Base-by-base conservation (phyloP, 2,888 invertebrate genomes). In the Andrena minutula region DNA sequence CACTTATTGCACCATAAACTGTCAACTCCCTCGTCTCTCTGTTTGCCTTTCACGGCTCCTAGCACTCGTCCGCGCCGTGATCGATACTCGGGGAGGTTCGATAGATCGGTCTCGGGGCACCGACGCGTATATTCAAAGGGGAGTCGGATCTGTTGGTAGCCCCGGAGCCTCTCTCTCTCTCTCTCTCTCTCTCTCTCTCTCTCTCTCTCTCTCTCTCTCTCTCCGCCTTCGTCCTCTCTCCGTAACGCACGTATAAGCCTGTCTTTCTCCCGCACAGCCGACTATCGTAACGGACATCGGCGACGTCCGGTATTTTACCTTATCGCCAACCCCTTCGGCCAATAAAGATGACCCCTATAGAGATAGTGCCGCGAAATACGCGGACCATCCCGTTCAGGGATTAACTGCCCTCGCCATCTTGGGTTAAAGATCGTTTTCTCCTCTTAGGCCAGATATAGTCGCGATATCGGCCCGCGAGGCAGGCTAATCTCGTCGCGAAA, bases 331-430 rank as follows among this genome's bases (percentile, higher is more conserved):
- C 87, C 89, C 85, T 87, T 89, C 89, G 88, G 86, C 91, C 91
- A 91, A 89, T 91, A 91, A 92, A 90, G 90, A 91, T 89, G 89
- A 91, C 89, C 89, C 83, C 86, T 82, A 89, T 86, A 88, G 89
- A 91, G 90, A 91, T 90, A 88, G 86, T 83, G 81, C 82, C 84
- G 87, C 89, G 86, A 91, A 92, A 90, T 91, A 91, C 89, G 88
- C 89, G 83, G 73, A 84, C 86, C 86, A 85, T 87, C 81, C 86
- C 86, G 86, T 88, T 88, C 88, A 82, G 86, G 89, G 88, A 91
- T 91, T 91, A 90, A 90, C 90, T 88, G 86, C 83, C 86, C 78
- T 82, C 88, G 85, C 82, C 86, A 88, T 89, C 85, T 85, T 85
- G 78, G 88, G 87, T 90, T 85, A 86, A 89, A 86, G 85, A 88